Percentiles rank a stretch among this genome's conserved stretches.
Conservation (phyloP, 2,113 vertebrate genomes). For the Neodontobutis hainanensis region DNA sequence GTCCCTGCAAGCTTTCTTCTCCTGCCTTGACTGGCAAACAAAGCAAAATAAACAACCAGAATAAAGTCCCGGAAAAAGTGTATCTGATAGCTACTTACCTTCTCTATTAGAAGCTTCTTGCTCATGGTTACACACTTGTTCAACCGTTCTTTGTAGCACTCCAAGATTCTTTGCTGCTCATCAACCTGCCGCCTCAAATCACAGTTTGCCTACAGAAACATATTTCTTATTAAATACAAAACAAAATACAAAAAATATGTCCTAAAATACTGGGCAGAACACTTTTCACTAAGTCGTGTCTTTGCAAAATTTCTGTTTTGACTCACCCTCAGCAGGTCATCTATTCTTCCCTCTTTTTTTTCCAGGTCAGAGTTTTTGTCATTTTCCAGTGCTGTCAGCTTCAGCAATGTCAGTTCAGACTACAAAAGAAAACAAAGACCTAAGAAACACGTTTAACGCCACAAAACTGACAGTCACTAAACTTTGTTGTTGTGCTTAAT, state of each 20-base stretch:
- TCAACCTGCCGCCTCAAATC: constrained; percentile 93
- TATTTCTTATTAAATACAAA: constrained; percentile 4
- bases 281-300: too few relatives aligned
- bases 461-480: neutral
- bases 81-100: constrained; percentile 76
- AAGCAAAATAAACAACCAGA: constrained; percentile 1
- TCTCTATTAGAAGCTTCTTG: constrained; percentile 96
- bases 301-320: too few relatives aligned
- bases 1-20: constrained; percentile 93
- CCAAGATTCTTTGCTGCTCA: constrained; percentile 94
- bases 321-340: constrained; percentile 92
- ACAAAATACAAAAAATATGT: neutral
- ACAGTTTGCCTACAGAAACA: constrained; percentile 86
- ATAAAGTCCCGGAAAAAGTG: neutral
- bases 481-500: neutral
- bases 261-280: neutral
- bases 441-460: neutral
- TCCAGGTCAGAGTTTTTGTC: constrained; percentile 95
- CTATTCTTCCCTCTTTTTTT: constrained; percentile 96
- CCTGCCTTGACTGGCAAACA: constrained; percentile 87
- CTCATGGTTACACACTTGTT: constrained; percentile 97
- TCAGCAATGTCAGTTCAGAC: constrained; percentile 95
- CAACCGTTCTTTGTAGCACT: constrained; percentile 93
- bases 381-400: constrained; percentile 93
- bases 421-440: constrained; percentile 56